Conservation (phyloP, 2,113 vertebrate genomes). For the Xenopus borealis region DNA sequence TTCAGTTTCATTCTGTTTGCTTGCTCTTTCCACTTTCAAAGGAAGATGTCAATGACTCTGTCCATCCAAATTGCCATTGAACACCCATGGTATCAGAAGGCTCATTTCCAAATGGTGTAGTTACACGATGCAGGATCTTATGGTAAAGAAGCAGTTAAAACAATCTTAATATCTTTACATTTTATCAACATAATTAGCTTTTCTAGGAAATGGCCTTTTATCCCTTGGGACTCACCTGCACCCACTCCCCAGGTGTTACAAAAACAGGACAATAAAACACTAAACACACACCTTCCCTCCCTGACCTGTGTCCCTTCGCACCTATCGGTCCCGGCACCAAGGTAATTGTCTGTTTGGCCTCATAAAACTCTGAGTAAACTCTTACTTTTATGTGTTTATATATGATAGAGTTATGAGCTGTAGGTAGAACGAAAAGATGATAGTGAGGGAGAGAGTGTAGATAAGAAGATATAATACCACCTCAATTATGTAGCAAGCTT, state of each 20-base stretch:
- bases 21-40: too few species aligned
- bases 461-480: slow-evolving; percentile 34
- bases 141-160: too few species aligned
- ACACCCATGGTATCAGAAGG: too few species aligned
- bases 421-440: slow-evolving; percentile 23
- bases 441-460: slow-evolving; percentile 15
- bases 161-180: too few species aligned
- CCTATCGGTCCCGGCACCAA: slow-evolving; percentile 45
- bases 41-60: too few species aligned
- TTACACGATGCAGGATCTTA: too few species aligned
- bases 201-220: slow-evolving; percentile 35
- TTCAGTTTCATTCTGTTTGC: too few species aligned
- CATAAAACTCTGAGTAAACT: slow-evolving; percentile 52
- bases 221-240: slow-evolving; percentile 26
- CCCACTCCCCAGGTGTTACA: slow-evolving; percentile 44
- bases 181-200: neutral
- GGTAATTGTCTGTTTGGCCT: slow-evolving; percentile 42
- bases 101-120: too few species aligned
- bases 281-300: slow-evolving; percentile 43
- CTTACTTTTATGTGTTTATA: slow-evolving; percentile 49
- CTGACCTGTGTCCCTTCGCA: slow-evolving; percentile 46
- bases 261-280: slow-evolving; percentile 43
- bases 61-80: too few species aligned
- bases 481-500: slow-evolving; percentile 16
- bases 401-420: slow-evolving; percentile 32